Evolutionary conservation across 1,140 invertebrate species (phyloP).

Genomic region (Cherax destructor): DNA sequence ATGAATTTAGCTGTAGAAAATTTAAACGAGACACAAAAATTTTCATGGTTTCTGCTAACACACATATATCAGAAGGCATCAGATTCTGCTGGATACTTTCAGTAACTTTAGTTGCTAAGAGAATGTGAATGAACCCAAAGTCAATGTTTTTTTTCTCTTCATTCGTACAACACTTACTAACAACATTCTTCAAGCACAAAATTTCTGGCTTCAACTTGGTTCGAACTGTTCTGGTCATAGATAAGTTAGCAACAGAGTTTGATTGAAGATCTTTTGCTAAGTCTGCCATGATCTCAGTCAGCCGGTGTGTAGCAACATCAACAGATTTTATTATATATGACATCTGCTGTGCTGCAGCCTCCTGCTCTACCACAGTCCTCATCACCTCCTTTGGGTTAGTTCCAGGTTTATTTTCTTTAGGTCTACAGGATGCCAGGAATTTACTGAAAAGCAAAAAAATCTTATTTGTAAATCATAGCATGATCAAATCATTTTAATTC

Average conservation of each 20-base stretch:
- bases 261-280: constrained; percentile 50
- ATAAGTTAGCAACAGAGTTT: constrained; percentile 38
- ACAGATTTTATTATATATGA: constrained; percentile 48
- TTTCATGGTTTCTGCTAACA: constrained; percentile 35
- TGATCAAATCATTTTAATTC: background rate
- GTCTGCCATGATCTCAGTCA: constrained; percentile 43
- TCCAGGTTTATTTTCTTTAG: background rate
- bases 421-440: constrained; percentile 22
- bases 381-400: background rate
- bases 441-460: constrained; percentile 7
- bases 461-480: background rate
- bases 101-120: constrained; percentile 36
- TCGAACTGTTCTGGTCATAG: constrained; percentile 24
- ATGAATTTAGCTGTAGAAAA: constrained; percentile 44
- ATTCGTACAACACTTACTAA: constrained; percentile 22
- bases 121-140: constrained; percentile 45
- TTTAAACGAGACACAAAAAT: constrained; percentile 42
- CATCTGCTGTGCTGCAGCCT: constrained; percentile 1
- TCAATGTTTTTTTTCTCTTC: constrained; percentile 4
- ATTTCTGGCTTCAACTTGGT: constrained; percentile 51
- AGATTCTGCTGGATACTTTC: constrained; percentile 22
- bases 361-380: constrained; percentile 6
- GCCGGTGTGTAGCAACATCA: constrained; percentile 27
- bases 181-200: constrained; percentile 34
- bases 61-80: constrained; percentile 34